Conservation (phyloP, 1,140 invertebrate species). For the Eriocheir sinensis region DNA sequence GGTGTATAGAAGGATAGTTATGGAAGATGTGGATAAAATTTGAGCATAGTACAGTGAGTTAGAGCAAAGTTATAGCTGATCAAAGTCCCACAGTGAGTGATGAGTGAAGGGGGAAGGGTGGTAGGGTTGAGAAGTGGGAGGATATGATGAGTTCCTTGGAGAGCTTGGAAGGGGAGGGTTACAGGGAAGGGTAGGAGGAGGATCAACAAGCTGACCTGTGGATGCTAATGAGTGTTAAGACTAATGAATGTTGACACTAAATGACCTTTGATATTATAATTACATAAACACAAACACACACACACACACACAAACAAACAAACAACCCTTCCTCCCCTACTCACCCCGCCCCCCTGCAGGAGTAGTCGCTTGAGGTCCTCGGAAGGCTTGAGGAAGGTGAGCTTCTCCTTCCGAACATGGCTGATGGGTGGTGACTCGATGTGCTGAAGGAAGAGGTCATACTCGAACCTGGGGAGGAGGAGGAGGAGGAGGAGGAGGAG, state of each 20-base stretch:
- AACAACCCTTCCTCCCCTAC: no score
- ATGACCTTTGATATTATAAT: no score
- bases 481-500: no score
- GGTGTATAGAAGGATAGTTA: no score
- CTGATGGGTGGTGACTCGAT: conserved; percentile 86
- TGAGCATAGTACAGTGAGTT: no score
- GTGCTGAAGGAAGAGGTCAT: conserved; percentile 92
- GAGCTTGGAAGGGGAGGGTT: no score
- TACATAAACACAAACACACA: background rate
- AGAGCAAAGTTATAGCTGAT: no score
- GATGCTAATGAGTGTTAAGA: no score
- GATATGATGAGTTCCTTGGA: no score
- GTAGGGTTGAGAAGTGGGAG: background rate
- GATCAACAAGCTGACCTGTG: no score
- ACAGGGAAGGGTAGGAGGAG: background rate
- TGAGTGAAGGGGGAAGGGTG: background rate
- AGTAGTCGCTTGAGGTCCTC: conserved; percentile 95
- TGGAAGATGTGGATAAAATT: no score
- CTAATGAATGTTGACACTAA: no score
- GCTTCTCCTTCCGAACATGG: conserved; percentile 87
- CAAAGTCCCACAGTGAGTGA: background rate
- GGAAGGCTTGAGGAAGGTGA: conserved; percentile 91
- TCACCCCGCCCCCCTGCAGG: conserved; percentile 92
- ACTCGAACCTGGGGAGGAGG: conserved; percentile 93
- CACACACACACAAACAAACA: conserved; percentile 41